A percentile compares a stretch with the other conserved stretches of the same genome.
These are phyloP conservation scores for Ormyrus pomaceus DNA, from an alignment of 2,888 invertebrate species.

Conservation along the genomic window DNA sequence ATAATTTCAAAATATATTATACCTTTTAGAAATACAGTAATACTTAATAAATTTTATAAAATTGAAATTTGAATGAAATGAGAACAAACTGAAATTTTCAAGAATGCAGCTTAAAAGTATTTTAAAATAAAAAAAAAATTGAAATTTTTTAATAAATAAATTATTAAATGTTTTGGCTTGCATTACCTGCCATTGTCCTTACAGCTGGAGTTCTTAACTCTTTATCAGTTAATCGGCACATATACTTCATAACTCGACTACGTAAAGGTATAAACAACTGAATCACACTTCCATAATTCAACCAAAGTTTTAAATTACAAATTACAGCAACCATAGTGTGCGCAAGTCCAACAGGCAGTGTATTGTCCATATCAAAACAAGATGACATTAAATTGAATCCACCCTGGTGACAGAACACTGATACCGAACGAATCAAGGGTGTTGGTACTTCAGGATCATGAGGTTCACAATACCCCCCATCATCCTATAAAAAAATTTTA, in stretches of 20 bases:
- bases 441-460: conserved; percentile 96
- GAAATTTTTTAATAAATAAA: too few species aligned
- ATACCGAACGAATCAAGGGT: conserved; percentile 93
- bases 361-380: conserved; percentile 87
- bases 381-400: conserved; percentile 91
- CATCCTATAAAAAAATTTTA: conserved; percentile 79
- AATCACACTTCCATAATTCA: conserved; percentile 92
- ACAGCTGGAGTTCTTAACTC: conserved; percentile 92
- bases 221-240: conserved; percentile 95
- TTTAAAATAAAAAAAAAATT: too few species aligned
- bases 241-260: conserved; percentile 91
- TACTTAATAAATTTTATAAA: too few species aligned
- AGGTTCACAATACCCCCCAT: conserved; percentile 92
- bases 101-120: too few species aligned
- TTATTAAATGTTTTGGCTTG: neutral
- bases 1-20: too few species aligned
- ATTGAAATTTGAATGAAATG: too few species aligned
- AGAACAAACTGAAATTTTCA: too few species aligned
- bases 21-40: too few species aligned
- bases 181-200: conserved; percentile 91
- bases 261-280: conserved; percentile 92
- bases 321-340: conserved; percentile 95
- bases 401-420: conserved; percentile 93
- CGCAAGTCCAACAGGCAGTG: conserved; percentile 91
- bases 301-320: conserved; percentile 94